These are phyloP conservation scores for Mallotus villosus DNA, from an alignment of 2,797 vertebrate genomes.

Conservation along the genomic window DNA sequence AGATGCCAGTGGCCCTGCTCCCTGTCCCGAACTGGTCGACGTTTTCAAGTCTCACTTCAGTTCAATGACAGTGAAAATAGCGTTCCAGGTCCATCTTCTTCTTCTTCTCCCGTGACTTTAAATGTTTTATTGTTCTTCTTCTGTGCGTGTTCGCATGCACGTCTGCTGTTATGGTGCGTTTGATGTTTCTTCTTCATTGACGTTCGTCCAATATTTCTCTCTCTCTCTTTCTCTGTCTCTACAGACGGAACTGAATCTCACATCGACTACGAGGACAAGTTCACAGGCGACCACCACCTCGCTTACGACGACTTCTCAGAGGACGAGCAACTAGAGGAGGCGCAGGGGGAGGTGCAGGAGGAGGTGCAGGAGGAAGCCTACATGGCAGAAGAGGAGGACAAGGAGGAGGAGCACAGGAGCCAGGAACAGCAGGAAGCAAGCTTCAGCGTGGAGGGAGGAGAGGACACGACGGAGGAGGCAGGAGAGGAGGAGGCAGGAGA, in stretches of 20 bases:
- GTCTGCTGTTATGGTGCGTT: not conserved
- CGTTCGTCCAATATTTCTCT: not conserved
- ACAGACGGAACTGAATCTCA: constrained; percentile 82
- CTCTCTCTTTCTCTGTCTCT: constrained; percentile 42
- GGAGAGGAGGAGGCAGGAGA: constrained; percentile 41
- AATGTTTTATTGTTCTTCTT: not conserved
- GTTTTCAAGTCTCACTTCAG: no score
- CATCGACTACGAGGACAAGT: constrained; percentile 90
- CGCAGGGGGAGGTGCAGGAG: constrained; percentile 49
- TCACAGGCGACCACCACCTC: constrained; percentile 78
- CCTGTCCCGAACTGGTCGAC: constrained; percentile 6
- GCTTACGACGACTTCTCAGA: constrained; percentile 46
- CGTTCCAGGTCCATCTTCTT: no score
- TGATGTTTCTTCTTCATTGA: not conserved
- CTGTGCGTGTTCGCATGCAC: not conserved
- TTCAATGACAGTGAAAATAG: no score
- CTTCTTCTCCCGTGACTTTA: not conserved
- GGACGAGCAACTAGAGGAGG: constrained; percentile 51
- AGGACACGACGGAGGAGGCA: constrained; percentile 19
- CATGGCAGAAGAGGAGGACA: constrained; percentile 33
- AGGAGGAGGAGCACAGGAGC: constrained; percentile 42
- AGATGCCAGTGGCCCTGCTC: constrained; percentile 57
- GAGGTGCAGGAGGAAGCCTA: constrained; percentile 47
- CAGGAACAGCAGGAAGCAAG: constrained; percentile 40
- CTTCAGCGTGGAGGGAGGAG: constrained; percentile 24